Evolutionary conservation across 1,140 invertebrate genomes (phyloP).

Genomic region (Palaemon carinicauda): DNA sequence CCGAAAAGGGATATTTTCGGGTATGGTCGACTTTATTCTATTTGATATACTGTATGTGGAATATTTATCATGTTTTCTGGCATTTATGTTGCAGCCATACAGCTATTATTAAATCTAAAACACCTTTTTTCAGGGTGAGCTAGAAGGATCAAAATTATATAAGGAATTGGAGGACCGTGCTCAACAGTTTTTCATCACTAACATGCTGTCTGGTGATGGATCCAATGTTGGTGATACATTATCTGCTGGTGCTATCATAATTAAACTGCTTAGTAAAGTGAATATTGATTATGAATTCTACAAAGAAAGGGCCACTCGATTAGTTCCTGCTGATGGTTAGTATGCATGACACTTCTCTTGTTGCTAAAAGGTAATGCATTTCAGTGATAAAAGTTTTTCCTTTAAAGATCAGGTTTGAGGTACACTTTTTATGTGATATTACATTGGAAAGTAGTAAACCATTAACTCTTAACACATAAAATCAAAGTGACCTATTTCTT

Average conservation of each 20-base stretch:
- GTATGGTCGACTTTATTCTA: conserved; percentile 62
- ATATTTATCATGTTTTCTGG: too few species aligned
- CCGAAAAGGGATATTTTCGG: conserved; percentile 80
- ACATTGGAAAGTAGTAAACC: too few species aligned
- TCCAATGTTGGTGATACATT: conserved; percentile 47
- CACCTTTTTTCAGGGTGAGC: conserved; percentile 69
- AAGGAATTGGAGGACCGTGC: conserved; percentile 77
- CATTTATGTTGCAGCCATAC: background rate
- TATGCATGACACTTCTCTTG: background rate
- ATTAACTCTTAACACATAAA: too few species aligned
- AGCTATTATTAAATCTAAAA: background rate
- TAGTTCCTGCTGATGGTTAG: conserved; percentile 67
- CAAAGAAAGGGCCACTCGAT: conserved; percentile 66
- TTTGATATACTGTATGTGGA: background rate
- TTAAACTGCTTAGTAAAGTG: conserved; percentile 67
- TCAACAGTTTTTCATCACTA: conserved; percentile 75
- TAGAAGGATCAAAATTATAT: conserved; percentile 85
- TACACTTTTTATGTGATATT: too few species aligned
- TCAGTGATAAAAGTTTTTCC: too few species aligned
- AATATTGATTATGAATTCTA: conserved; percentile 69
- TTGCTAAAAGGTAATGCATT: too few species aligned
- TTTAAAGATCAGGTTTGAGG: too few species aligned
- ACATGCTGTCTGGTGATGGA: conserved; percentile 48
- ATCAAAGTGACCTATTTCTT: too few species aligned
- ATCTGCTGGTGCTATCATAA: conserved; percentile 66